Evolutionary conservation across 2,113 vertebrate species (phyloP).

Genomic region (Trichechus manatus): DNA sequence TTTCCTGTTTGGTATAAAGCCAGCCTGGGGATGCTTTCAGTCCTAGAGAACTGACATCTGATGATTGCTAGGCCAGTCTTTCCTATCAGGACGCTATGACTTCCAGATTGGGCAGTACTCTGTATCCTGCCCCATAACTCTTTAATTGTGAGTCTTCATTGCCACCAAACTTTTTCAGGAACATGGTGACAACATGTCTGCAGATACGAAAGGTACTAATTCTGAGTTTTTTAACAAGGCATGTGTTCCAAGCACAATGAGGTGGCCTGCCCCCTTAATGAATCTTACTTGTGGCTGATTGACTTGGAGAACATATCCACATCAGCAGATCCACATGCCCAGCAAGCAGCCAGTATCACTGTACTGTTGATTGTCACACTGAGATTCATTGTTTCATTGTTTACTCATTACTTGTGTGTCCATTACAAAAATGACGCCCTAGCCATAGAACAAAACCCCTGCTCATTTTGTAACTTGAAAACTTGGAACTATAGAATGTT

Average conservation of each 20-base stretch:
- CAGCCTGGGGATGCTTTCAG: background rate
- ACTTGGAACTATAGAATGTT: constrained; percentile 3
- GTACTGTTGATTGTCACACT: constrained; percentile 20
- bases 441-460: background rate
- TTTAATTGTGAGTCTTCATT: background rate
- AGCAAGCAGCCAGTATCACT: background rate
- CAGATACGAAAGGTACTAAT: background rate
- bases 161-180: background rate
- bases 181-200: background rate
- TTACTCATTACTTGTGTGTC: constrained; percentile 24
- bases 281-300: background rate
- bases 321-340: background rate
- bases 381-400: constrained; percentile 43
- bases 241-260: background rate
- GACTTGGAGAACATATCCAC: background rate
- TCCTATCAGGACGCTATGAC: background rate
- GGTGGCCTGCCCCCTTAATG: background rate
- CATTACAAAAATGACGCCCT: constrained; percentile 35
- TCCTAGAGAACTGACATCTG: background rate
- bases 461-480: constrained; percentile 41
- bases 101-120: background rate
- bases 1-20: background rate
- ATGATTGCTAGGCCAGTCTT: background rate
- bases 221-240: background rate
- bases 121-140: background rate